Evolutionary conservation across 2,888 invertebrate species (phyloP).

Genomic region (Clostera curtula): DNA sequence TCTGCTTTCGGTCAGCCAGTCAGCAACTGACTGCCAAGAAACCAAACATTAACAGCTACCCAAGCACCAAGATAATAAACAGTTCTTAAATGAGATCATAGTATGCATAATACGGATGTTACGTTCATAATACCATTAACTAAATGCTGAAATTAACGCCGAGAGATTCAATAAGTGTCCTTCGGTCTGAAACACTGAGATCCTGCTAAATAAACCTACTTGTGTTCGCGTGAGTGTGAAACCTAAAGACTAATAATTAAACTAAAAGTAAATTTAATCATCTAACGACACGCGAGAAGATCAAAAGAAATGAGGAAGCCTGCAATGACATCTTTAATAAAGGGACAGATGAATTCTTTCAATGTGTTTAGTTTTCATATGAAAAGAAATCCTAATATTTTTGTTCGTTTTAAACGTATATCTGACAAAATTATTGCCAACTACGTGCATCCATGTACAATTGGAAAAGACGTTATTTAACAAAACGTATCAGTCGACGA

Average conservation of each 20-base stretch:
- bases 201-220: constrained; percentile 26
- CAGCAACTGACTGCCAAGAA: too few species aligned
- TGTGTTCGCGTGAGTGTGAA: constrained; percentile 20
- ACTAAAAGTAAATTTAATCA: constrained; percentile 23
- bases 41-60: constrained; percentile 36
- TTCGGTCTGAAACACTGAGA: constrained; percentile 28
- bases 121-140: constrained; percentile 17
- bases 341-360: too few species aligned
- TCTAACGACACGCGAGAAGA: constrained; percentile 11
- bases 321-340: too few species aligned
- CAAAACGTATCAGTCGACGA: too few species aligned
- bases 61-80: constrained; percentile 47
- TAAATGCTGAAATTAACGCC: constrained; percentile 8
- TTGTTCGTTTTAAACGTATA: too few species aligned
- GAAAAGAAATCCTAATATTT: too few species aligned
- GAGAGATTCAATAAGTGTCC: constrained; percentile 23
- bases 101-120: constrained; percentile 39
- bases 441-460: too few species aligned
- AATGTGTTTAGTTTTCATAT: too few species aligned
- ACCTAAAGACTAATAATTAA: constrained; percentile 32
- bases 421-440: too few species aligned
- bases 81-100: constrained; percentile 52
- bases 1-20: too few species aligned
- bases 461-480: too few species aligned
- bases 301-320: too few species aligned